Evolutionary conservation across 2,888 invertebrate genomes (phyloP).

Genomic region (Unio pictorum): DNA sequence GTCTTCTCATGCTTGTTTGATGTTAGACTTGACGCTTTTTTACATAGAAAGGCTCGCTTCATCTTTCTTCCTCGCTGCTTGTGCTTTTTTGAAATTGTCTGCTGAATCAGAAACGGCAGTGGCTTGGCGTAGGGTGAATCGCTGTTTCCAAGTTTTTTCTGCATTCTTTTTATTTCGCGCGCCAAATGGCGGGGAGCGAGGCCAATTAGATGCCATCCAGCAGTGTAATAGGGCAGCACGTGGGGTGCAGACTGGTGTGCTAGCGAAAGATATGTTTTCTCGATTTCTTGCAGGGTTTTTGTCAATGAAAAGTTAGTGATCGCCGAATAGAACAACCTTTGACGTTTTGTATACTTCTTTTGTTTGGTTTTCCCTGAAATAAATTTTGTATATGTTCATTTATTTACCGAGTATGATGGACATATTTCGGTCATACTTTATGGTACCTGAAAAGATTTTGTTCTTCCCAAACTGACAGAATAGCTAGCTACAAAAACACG

Average conservation of each 20-base stretch:
- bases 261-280: slow-evolving; percentile 27
- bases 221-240: slow-evolving; percentile 55
- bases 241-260: slow-evolving; percentile 38
- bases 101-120: slow-evolving; percentile 35
- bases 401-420: no score
- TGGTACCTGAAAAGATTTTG: no score
- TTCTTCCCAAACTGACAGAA: no score
- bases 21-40: no score
- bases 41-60: no score
- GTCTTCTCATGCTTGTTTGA: no score
- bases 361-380: slow-evolving; percentile 18
- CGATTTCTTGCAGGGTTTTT: slow-evolving; percentile 42
- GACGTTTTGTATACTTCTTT: slow-evolving; percentile 31
- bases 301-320: slow-evolving; percentile 51
- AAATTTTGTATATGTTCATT: no score
- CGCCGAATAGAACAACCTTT: slow-evolving; percentile 51
- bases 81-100: no score
- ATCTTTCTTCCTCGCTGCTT: no score
- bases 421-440: no score
- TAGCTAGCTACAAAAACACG: no score
- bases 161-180: slow-evolving; percentile 44
- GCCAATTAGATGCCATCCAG: slow-evolving; percentile 55
- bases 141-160: slow-evolving; percentile 36
- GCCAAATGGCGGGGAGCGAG: slow-evolving; percentile 52
- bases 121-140: slow-evolving; percentile 60